Base-by-base conservation (phyloP, 2,797 vertebrate species). In the Tenualosa ilisha region DNA sequence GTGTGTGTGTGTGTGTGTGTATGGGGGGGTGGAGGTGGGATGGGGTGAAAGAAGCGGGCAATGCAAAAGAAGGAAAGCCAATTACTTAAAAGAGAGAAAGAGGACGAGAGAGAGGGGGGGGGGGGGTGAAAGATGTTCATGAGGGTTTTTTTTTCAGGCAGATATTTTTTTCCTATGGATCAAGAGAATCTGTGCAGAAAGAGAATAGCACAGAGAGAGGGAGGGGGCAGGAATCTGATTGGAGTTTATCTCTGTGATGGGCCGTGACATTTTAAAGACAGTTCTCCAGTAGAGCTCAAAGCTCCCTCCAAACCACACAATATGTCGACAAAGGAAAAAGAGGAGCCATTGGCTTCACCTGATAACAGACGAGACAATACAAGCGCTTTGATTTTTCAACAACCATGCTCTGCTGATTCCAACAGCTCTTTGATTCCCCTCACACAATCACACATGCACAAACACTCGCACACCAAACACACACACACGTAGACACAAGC, bases 301-400 rank as follows among this genome's bases (percentile, higher is more conserved):
- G 59, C 59, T 63, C 59, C 59, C 22, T n/a, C 22, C n/a, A 63
- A 63, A 63, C 17, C 59, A 63, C 59, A 63, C 59, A 24, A 63
- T 63, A 61, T 61, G 22, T 63, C 59, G 24, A 24, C 59, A 24
- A 24, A 24, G 59, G n/a, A 40, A 88, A 84, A 68, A 43, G 63
- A 84, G 81, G 79, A 82, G 81, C 68, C 85, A 81, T n/a, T 87
- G 85, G 86, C 75, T 61, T 61, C 81, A 84, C 72, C 83, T 85
- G 83, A 89, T 87, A 89, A 86, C 56, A 81, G 83, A 63, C 85
- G 63, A 88, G 83, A 88, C 86, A 86, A 81, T 75, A 49, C 59
- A 37, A 12, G 17, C 65, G 50, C 61, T 87, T 87, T 86, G 82
- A 89, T 87, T 89, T 79, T 61, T 37, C 63, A 61, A n/a, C 56